These are phyloP conservation scores for Gadopsis bispinosus DNA, from an alignment of 2,797 vertebrate genomes.

Conservation along the genomic window DNA sequence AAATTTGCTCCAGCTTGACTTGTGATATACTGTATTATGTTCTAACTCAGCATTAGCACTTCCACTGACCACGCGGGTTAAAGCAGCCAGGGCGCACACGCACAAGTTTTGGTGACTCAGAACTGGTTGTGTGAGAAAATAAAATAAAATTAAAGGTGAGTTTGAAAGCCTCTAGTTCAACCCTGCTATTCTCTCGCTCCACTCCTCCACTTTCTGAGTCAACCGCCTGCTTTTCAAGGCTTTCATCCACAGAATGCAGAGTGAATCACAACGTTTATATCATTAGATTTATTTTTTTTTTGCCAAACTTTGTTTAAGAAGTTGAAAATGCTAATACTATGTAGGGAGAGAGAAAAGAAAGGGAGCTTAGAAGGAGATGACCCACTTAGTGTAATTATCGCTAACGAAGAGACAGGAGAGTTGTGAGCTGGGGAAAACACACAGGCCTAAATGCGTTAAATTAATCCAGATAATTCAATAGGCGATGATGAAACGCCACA, in stretches of 20 bases:
- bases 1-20: constrained; percentile 27
- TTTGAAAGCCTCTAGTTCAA: constrained; percentile 59
- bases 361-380: constrained; percentile 73
- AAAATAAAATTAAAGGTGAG: constrained; percentile 68
- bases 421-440: constrained; percentile 80
- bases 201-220: constrained; percentile 80
- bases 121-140: constrained; percentile 52
- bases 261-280: constrained; percentile 77
- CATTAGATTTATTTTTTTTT: constrained; percentile 58
- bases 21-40: constrained; percentile 33
- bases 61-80: constrained; percentile 53
- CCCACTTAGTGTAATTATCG: constrained; percentile 84
- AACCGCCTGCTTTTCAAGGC: constrained; percentile 69
- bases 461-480: constrained; percentile 86
- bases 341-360: constrained; percentile 59
- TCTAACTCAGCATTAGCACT: constrained; percentile 37
- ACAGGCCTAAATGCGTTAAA: constrained; percentile 84
- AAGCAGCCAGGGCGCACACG: constrained; percentile 23
- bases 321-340: constrained; percentile 75
- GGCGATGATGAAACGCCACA: constrained; percentile 82
- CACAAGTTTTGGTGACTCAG: constrained; percentile 52
- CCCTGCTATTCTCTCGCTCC: constrained; percentile 60
- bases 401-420: constrained; percentile 81
- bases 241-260: constrained; percentile 63
- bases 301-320: constrained; percentile 80